These are phyloP conservation scores for Junonia oenone DNA, from an alignment of 2,888 invertebrate genomes.

Conservation along the genomic window DNA sequence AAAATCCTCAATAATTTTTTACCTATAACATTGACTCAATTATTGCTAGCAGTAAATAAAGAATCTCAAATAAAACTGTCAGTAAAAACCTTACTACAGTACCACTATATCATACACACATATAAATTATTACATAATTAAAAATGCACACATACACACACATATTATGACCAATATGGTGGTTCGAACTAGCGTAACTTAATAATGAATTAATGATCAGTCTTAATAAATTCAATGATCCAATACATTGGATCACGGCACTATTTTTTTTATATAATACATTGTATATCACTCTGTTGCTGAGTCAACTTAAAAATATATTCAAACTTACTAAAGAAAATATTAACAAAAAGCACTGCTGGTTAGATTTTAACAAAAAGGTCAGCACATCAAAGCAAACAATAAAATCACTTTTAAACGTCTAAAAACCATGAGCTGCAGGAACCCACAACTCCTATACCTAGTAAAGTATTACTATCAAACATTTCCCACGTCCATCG, in stretches of 20 bases:
- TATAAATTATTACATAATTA: slow-evolving; percentile 56
- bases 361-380: slow-evolving; percentile 56
- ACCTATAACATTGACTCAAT: slow-evolving; percentile 35
- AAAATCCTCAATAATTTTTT: slow-evolving; percentile 26
- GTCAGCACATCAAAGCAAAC: slow-evolving; percentile 60
- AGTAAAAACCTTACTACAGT: slow-evolving; percentile 34
- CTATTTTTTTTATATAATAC: slow-evolving; percentile 48
- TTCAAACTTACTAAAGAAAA: slow-evolving; percentile 54
- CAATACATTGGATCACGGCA: slow-evolving; percentile 44
- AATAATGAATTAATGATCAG: slow-evolving; percentile 77
- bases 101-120: slow-evolving; percentile 50
- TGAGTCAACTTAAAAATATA: slow-evolving; percentile 68
- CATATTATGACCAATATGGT: slow-evolving; percentile 58
- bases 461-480: slow-evolving; percentile 34
- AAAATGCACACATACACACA: slow-evolving; percentile 51
- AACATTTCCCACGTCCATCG: slow-evolving; percentile 33
- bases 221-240: slow-evolving; percentile 67
- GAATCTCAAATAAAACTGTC: slow-evolving; percentile 49
- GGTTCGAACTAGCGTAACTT: slow-evolving; percentile 72
- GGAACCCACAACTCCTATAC: slow-evolving; percentile 40
- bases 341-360: slow-evolving; percentile 71
- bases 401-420: slow-evolving; percentile 45
- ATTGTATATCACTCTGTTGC: slow-evolving; percentile 63
- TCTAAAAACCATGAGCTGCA: slow-evolving; percentile 19
- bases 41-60: slow-evolving; percentile 36